Evolutionary conservation across 2,113 vertebrate genomes (phyloP).

Genomic region (Xenopus borealis): DNA sequence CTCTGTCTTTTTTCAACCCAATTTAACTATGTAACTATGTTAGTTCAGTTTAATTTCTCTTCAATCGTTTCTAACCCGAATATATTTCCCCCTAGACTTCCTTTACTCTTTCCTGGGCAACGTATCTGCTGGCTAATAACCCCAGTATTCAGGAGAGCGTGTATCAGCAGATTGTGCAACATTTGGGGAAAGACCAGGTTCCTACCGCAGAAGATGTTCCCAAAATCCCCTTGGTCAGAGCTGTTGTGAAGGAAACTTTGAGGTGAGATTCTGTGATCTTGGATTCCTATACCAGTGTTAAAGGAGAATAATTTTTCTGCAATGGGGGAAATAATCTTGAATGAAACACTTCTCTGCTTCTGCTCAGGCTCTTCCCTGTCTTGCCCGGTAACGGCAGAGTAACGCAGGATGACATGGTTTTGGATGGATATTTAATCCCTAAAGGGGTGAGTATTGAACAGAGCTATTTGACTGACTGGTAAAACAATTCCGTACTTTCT

Average conservation of each 20-base stretch:
- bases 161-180: conserved; percentile 68
- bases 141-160: conserved; percentile 75
- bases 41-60: background rate
- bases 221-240: conserved; percentile 76
- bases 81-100: conserved; percentile 68
- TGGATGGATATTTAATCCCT: conserved; percentile 88
- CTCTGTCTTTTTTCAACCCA: too few relatives aligned
- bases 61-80: background rate
- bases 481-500: too few relatives aligned
- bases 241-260: conserved; percentile 87
- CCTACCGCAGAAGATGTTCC: conserved; percentile 72
- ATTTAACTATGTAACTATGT: too few relatives aligned
- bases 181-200: conserved; percentile 64
- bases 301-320: background rate
- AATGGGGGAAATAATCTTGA: too few relatives aligned
- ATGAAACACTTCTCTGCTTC: background rate
- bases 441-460: conserved; percentile 77
- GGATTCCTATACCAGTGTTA: too few relatives aligned
- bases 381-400: conserved; percentile 87
- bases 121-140: conserved; percentile 78
- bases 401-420: conserved; percentile 82
- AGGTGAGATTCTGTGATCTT: conserved; percentile 60
- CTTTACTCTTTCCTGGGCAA: conserved; percentile 84
- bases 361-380: conserved; percentile 84
- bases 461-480: too few relatives aligned